phyloP scores from a whole-genome alignment of 1,140 invertebrate species.

The Camponotus vicinus region DNA sequence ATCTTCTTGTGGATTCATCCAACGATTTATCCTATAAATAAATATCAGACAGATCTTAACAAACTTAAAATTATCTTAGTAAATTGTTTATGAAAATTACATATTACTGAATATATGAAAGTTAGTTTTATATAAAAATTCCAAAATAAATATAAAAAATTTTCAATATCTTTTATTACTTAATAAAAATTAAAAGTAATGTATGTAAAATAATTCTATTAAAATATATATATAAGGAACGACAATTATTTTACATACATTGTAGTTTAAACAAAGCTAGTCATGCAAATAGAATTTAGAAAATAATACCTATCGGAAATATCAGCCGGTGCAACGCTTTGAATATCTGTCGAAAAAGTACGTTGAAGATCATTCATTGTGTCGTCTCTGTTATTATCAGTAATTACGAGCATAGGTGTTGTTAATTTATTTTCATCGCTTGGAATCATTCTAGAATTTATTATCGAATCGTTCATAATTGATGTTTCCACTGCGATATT shows the following conservation, averaged over 20 bases:
- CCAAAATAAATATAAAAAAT: background rate
- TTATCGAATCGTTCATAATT: background rate
- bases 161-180: background rate
- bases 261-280: background rate
- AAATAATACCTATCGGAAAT: conserved; percentile 41
- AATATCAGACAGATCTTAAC: background rate
- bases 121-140: background rate
- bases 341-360: background rate
- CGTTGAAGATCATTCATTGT: background rate
- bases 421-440: background rate
- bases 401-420: conserved; percentile 2
- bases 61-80: background rate
- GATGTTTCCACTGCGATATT: background rate
- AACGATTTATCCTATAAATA: conserved; percentile 54
- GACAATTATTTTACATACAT: background rate
- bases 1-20: conserved; percentile 63
- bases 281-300: conserved; percentile 1
- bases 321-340: background rate
- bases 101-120: background rate
- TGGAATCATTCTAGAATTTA: background rate
- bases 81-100: background rate
- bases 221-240: background rate
- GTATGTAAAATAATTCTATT: background rate
- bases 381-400: conserved; percentile 8
- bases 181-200: background rate